Conservation (phyloP, 2,113 vertebrate genomes). For the Pterocles burchelli region DNA sequence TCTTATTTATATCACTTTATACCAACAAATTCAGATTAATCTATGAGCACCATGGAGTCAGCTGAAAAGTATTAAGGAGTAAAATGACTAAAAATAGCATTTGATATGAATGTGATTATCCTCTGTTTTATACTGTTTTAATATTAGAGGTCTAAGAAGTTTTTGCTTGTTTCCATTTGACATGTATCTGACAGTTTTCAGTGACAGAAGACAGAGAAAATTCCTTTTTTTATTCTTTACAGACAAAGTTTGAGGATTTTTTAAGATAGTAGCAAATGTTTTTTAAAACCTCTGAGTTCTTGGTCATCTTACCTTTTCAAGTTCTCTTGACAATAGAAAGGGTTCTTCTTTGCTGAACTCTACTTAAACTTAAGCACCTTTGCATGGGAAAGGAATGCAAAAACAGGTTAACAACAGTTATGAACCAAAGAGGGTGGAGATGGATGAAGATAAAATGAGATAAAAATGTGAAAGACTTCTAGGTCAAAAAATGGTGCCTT, state of each 20-base stretch:
- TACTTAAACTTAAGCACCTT: background rate
- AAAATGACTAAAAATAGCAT: background rate
- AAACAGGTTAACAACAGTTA: background rate
- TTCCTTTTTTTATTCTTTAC: background rate
- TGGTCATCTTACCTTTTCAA: conserved; percentile 24
- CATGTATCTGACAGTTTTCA: background rate
- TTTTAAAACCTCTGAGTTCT: background rate
- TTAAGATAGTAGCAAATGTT: background rate
- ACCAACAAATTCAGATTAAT: background rate
- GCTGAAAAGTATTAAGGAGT: background rate
- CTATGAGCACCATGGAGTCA: background rate
- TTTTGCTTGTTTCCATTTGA: background rate
- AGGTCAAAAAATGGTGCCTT: background rate
- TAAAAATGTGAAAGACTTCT: background rate
- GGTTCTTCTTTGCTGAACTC: background rate
- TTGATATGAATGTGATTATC: background rate
- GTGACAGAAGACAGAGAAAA: background rate
- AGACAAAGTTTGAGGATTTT: background rate
- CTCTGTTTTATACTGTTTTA: background rate
- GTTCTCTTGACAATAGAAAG: background rate
- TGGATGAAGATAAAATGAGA: background rate
- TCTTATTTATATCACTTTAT: background rate
- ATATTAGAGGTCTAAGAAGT: background rate
- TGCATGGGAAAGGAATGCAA: background rate
- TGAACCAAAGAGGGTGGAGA: background rate